Base-by-base conservation (phyloP, 2,113 vertebrate genomes). In the Pteropus alecto region DNA sequence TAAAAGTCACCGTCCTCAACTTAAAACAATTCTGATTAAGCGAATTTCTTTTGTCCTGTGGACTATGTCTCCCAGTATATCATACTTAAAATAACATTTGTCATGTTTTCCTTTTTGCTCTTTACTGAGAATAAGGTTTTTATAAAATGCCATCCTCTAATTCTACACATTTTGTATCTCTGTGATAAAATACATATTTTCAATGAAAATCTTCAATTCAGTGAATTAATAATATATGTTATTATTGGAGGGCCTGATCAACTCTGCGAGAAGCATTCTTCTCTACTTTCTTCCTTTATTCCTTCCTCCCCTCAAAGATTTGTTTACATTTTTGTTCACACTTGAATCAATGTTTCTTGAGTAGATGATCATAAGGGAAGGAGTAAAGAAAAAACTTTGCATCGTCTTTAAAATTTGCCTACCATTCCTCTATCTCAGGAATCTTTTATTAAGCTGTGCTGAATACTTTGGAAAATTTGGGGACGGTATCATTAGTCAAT, bases 191-290 rank as follows among this genome's bases (percentile, higher is more conserved):
- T 51, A 12, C 3, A 3, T 46, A 58, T 79, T 68, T 79, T 85
- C 38, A 65, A 8, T 70, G 16, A 87, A 88, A 76, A 48, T 15
- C 5, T 74, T 63, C 14, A 86, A 18, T 16, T 92, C 26, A 35
- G 2, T 67, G 18, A 87, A 18, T 30, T 38, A 82, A 61, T 82
- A 11, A 63, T 24, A 68, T 8, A 1, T 71, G 15, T 48, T 60
- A 30, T 30, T 48, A 19, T 2, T 51, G 2, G 65, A 63, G 43
- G 2, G n/a, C 1, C 6, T 46, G 9, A 76, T 61, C 11, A 67
- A 8, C 14, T 0, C 24, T 15, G 0, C 22, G 13, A n/a, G 1
- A 8, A 19, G 11, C 7, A n/a, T 54, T 46, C 35, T 73, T n/a
- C 2, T 41, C 21, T 9, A 28, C 14, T 74, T 58, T 51, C 8